These are phyloP conservation scores for Periphyllus acericola DNA, from an alignment of 2,888 invertebrate species.

Conservation along the genomic window DNA sequence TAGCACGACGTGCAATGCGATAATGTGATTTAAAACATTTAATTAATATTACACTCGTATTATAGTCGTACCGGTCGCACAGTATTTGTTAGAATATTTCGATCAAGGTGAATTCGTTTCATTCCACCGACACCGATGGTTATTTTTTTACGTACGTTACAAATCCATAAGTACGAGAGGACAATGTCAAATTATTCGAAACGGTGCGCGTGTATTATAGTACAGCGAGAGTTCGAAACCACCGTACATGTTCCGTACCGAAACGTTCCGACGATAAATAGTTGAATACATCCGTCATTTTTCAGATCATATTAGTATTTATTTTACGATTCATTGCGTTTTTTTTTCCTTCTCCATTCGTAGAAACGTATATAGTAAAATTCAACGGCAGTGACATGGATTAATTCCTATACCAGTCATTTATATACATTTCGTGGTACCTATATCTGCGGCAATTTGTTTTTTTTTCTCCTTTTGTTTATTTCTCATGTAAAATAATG, in stretches of 20 bases:
- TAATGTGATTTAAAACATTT: too few species aligned
- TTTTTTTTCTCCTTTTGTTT: background rate
- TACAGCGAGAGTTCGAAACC: background rate
- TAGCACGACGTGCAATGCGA: too few species aligned
- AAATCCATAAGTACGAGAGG: background rate
- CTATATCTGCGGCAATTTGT: background rate
- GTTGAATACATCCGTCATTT: conserved; percentile 25
- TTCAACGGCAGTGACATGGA: conserved; percentile 50
- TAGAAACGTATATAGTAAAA: conserved; percentile 38
- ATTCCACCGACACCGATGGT: too few species aligned
- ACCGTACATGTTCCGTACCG: background rate
- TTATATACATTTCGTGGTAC: conserved; percentile 29
- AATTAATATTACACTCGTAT: too few species aligned
- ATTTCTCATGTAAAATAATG: conserved; percentile 45
- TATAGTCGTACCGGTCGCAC: too few species aligned
- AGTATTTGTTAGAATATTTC: too few species aligned
- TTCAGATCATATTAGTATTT: conserved; percentile 24
- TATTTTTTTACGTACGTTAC: too few species aligned
- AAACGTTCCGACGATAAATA: background rate
- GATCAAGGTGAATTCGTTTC: too few species aligned
- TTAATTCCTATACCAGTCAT: conserved; percentile 49
- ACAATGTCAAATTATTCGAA: background rate
- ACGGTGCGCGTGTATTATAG: background rate
- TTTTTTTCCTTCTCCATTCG: conserved; percentile 11
- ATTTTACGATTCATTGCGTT: conserved; percentile 44